Evolutionary conservation across 2,888 invertebrate species (phyloP).

Genomic region (Eupithecia pulchellata): DNA sequence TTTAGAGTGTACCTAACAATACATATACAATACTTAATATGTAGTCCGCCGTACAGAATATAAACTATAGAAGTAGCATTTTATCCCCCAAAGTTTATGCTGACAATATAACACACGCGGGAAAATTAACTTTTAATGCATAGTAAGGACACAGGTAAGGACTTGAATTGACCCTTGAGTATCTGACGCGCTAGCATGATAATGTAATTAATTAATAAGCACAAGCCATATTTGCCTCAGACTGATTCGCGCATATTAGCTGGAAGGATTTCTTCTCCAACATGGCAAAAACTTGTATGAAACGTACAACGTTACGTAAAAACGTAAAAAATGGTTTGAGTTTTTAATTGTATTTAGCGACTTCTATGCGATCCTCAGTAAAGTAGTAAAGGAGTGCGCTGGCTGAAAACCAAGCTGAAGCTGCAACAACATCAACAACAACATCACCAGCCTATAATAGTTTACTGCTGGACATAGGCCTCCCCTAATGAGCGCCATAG

Average conservation of each 20-base stretch:
- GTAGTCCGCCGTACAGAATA: constrained; percentile 31
- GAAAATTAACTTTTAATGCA: background rate
- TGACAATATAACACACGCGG: background rate
- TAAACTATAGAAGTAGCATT: constrained; percentile 13
- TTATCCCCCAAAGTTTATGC: background rate
- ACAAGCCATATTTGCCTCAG: too few relatives aligned
- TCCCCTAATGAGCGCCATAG: too few relatives aligned
- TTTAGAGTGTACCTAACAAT: constrained; percentile 14
- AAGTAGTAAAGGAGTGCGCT: background rate
- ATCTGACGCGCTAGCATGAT: background rate
- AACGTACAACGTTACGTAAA: too few relatives aligned
- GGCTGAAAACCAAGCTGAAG: background rate
- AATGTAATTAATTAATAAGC: background rate
- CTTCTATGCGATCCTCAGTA: background rate
- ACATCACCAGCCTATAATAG: too few relatives aligned
- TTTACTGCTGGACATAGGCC: too few relatives aligned
- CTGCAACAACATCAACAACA: too few relatives aligned
- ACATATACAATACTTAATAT: constrained; percentile 42
- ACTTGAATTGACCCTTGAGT: background rate
- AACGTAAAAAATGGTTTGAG: background rate
- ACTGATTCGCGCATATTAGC: too few relatives aligned
- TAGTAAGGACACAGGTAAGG: background rate
- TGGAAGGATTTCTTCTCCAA: too few relatives aligned
- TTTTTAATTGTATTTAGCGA: background rate
- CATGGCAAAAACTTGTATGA: too few relatives aligned